Percentiles rank a stretch among this genome's conserved stretches.
phyloP scores from a whole-genome alignment of 2,888 invertebrate species.

The Nomada ruficornis region DNA sequence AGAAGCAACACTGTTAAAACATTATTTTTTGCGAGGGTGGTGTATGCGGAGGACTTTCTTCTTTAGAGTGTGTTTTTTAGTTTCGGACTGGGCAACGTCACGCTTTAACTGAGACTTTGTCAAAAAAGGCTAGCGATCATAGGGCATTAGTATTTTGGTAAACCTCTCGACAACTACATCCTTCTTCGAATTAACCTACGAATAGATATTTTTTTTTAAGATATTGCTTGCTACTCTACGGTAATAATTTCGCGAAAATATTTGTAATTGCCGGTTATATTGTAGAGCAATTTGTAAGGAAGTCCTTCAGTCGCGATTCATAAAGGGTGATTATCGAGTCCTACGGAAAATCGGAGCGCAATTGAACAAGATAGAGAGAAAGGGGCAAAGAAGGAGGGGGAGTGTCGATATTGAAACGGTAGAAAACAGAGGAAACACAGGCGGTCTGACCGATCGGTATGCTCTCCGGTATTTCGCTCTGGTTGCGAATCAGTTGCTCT shows the following conservation, averaged over 20 bases:
- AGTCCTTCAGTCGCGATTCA: not conserved
- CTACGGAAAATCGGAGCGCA: constrained; percentile 40
- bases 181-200: too few species aligned
- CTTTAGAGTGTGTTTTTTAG: too few species aligned
- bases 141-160: too few species aligned
- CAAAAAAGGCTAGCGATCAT: too few species aligned
- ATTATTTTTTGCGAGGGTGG: not conserved
- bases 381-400: not conserved
- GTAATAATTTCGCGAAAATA: too few species aligned
- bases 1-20: constrained; percentile 10
- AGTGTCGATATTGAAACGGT: constrained; percentile 54
- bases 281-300: not conserved
- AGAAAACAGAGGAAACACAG: constrained; percentile 60
- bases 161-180: too few species aligned
- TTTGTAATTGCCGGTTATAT: too few species aligned
- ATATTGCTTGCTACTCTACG: too few species aligned
- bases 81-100: too few species aligned
- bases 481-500: constrained; percentile 68
- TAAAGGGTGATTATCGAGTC: constrained; percentile 41
- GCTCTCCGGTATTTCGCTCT: constrained; percentile 64
- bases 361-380: constrained; percentile 22
- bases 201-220: too few species aligned
- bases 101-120: too few species aligned
- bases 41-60: too few species aligned
- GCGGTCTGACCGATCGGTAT: constrained; percentile 49